These are phyloP conservation scores for Cervus canadensis DNA, from an alignment of 2,113 vertebrate species.

Conservation along the genomic window DNA sequence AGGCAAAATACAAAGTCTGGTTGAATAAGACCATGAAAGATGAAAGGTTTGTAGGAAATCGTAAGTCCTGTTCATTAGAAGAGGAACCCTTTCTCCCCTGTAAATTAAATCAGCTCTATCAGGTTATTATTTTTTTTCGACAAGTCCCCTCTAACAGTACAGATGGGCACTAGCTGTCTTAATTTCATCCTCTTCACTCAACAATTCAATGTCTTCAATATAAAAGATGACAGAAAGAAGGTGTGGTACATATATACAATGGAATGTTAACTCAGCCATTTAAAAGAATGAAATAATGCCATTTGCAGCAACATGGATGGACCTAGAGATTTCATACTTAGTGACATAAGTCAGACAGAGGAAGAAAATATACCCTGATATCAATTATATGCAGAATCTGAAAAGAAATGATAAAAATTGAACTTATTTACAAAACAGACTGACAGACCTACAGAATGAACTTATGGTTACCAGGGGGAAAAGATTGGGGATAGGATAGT, in stretches of 20 bases:
- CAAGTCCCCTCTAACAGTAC: background rate
- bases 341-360: background rate
- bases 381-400: background rate
- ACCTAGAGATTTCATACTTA: background rate
- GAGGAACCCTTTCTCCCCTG: background rate
- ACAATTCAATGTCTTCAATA: background rate
- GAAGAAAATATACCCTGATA: background rate
- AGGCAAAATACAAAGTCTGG: background rate
- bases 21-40: background rate
- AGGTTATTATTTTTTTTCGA: background rate
- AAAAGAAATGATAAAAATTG: background rate
- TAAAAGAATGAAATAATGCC: background rate
- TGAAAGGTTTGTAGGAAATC: background rate
- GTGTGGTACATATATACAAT: background rate
- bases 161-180: background rate
- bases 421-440: background rate
- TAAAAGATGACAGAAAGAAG: background rate
- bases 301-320: background rate
- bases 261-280: background rate
- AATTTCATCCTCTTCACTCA: background rate
- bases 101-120: background rate
- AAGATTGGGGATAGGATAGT: background rate
- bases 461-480: background rate
- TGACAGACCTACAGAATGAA: background rate
- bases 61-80: background rate